Base-by-base conservation (phyloP, 2,888 invertebrate species). In the Itoplectis maculator region DNA sequence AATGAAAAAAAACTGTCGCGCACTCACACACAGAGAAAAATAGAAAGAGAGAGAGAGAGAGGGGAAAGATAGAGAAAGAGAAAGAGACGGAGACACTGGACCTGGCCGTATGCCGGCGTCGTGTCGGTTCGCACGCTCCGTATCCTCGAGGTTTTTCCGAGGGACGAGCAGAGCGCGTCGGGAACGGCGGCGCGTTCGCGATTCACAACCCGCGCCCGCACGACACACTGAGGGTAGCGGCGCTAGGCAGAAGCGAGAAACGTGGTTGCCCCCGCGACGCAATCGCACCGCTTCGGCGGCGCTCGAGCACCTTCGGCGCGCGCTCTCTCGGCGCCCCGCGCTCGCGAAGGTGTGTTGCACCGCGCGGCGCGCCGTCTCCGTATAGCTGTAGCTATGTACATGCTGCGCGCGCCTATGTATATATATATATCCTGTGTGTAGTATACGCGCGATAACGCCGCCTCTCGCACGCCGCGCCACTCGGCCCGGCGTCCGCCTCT, bases 241-340 rank as follows among this genome's bases (percentile, higher is more conserved):
- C 80, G 80, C 80, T 76, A 76, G 82, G 59, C 76, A 80, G 47
- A 72, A 61, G 40, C 72, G 80, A 80, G 88, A 90, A 90, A 89
- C 90, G 90, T 90, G 90, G 88, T 90, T 90, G 88, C 89, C 89
- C 87, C 88, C 88, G 89, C 87, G 87, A 88, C 89, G 88, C 85
- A 84, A 81, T 88, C 88, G 88, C 79, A 59, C 40, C 45, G 56
- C 69, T 83, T 89, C 89, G 89, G 88, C 74, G 68, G 66, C 11
- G 20, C 35, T 86, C 86, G 85, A 59, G 56, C 59, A 78, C 54
- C 72, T 75, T 86, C 86, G 86, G 76, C 29, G 29, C 29, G 29
- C 29, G n/a, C n/a, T n/a, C n/a, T n/a, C n/a, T 15, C 45, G 63
- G 37, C 78, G 63, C 56, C 69, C 74, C 76, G 77, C 69, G 35